These are phyloP conservation scores for Eupithecia exiguata DNA, from an alignment of 2,888 invertebrate genomes.

Conservation along the genomic window DNA sequence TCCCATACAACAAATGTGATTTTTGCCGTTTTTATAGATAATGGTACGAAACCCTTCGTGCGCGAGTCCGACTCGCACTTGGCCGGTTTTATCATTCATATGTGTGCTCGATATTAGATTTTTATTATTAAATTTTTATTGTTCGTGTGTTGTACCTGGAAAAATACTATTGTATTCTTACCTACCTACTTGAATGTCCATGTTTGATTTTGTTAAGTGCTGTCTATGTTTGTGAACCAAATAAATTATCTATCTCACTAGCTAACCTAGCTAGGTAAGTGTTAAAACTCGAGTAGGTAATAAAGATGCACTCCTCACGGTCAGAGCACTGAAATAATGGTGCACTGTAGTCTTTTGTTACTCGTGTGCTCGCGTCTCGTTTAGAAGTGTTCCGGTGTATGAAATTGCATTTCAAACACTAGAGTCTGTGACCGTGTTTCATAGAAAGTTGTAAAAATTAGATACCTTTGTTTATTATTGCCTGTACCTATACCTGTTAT, in stretches of 20 bases:
- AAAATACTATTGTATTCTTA: no score
- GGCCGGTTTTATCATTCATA: no score
- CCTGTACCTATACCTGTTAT: not conserved
- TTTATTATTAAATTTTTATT: no score
- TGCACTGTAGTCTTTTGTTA: conserved; percentile 29
- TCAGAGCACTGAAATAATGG: conserved; percentile 48
- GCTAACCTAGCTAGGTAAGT: not conserved
- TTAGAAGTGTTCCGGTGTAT: conserved; percentile 22
- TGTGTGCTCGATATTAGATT: no score
- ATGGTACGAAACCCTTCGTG: no score
- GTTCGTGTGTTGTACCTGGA: no score
- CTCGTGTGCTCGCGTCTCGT: not conserved
- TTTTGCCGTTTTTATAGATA: no score
- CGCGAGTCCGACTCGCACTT: no score
- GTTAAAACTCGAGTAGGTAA: not conserved
- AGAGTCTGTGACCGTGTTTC: not conserved
- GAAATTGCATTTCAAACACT: conserved; percentile 12
- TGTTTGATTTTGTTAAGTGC: no score
- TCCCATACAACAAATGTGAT: no score
- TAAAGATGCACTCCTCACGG: conserved; percentile 44
- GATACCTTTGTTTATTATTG: not conserved
- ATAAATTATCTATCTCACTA: not conserved
- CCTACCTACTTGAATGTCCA: no score
- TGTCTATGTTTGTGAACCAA: no score
- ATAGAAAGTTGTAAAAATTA: not conserved